Evolutionary conservation across 2,797 vertebrate genomes (phyloP).

Genomic region (Pseudotriccus pelzelni): DNA sequence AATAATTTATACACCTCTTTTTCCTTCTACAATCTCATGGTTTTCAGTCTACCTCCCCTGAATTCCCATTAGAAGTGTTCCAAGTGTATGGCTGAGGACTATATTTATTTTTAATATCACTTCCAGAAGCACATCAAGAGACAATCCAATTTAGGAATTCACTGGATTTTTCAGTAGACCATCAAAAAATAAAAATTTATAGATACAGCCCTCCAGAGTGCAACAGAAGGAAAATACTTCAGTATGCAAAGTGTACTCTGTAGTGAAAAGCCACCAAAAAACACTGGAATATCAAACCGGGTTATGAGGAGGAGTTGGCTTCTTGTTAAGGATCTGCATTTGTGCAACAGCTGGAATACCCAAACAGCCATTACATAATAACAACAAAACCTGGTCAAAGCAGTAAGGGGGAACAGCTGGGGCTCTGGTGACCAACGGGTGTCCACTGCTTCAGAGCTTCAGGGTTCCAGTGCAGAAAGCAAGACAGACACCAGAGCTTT

Average conservation of each 20-base stretch:
- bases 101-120: slow-evolving; percentile 8
- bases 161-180: not conserved
- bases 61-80: not conserved
- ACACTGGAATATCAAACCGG: not conserved
- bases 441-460: not conserved
- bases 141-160: not conserved
- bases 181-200: not conserved
- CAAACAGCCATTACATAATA: not conserved
- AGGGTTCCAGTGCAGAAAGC: not conserved
- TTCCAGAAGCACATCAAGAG: slow-evolving; percentile 13
- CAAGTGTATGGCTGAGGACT: not conserved
- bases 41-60: not conserved
- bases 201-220: not conserved
- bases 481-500: not conserved
- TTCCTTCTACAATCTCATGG: not conserved
- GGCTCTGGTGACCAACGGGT: not conserved
- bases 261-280: not conserved
- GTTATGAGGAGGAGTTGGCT: not conserved
- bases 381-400: not conserved
- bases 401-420: not conserved
- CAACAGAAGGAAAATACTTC: slow-evolving; percentile 10
- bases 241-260: not conserved
- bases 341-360: slow-evolving; percentile 43
- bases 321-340: not conserved
- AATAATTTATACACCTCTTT: not conserved